phyloP scores from a whole-genome alignment of 2,797 vertebrate species.

The Harpagifer antarcticus region DNA sequence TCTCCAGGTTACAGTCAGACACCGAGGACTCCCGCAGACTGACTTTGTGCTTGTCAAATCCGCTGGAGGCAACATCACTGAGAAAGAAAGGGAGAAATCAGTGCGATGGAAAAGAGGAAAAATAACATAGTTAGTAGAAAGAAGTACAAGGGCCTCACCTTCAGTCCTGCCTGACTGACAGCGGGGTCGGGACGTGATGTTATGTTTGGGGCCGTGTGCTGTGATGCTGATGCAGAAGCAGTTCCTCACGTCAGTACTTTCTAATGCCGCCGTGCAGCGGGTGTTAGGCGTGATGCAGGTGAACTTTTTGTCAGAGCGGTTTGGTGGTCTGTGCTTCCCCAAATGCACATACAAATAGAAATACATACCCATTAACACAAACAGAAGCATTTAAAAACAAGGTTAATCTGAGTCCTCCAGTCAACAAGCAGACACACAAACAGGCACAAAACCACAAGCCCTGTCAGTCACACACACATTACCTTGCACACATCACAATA shows the following conservation, averaged over 20 bases:
- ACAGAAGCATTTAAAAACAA: not conserved
- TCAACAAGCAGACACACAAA: not conserved
- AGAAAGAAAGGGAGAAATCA: not conserved
- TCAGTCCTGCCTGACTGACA: slow-evolving; percentile 68
- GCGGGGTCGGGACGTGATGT: slow-evolving; percentile 7
- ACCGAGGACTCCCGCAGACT: slow-evolving; percentile 38
- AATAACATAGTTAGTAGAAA: too few relatives aligned
- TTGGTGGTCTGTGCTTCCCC: not conserved
- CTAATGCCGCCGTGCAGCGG: slow-evolving; percentile 44
- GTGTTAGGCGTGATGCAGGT: slow-evolving; percentile 54
- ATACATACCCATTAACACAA: too few relatives aligned
- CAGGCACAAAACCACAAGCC: not conserved
- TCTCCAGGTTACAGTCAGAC: slow-evolving; percentile 70
- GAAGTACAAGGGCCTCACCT: slow-evolving; percentile 46
- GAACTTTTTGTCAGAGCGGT: not conserved
- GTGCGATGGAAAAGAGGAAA: not conserved
- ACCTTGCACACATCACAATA: too few relatives aligned
- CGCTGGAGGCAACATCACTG: slow-evolving; percentile 71
- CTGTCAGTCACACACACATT: not conserved
- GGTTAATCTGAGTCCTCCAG: not conserved
- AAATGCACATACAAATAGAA: not conserved
- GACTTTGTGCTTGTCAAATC: slow-evolving; percentile 23
- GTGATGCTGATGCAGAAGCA: slow-evolving; percentile 64
- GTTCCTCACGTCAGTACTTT: accelerated
- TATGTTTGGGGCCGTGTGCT: slow-evolving; percentile 1